Percentiles rank a stretch among this genome's conserved stretches.
These are phyloP conservation scores for Paramormyrops kingsleyae DNA, from an alignment of 2,113 vertebrate species.

Conservation along the genomic window DNA sequence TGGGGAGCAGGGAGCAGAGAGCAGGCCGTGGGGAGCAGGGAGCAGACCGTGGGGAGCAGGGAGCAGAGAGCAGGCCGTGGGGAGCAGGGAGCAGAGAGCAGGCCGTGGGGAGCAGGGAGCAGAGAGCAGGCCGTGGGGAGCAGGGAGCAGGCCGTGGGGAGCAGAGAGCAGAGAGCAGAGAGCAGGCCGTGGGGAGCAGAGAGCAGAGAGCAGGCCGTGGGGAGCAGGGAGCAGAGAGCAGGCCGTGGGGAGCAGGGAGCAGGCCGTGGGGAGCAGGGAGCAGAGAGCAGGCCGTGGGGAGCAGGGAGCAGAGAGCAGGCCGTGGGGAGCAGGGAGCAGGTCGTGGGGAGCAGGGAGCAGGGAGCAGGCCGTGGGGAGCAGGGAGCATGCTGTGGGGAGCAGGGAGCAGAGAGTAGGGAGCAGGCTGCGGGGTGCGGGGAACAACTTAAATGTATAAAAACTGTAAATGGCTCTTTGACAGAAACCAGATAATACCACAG, in stretches of 20 bases:
- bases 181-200: too few species aligned
- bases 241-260: too few species aligned
- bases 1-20: too few species aligned
- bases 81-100: neutral
- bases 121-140: neutral
- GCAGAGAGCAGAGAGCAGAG: too few species aligned
- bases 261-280: too few species aligned
- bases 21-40: neutral
- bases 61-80: neutral
- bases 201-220: too few species aligned
- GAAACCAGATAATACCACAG: neutral
- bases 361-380: neutral
- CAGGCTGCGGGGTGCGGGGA: too few species aligned
- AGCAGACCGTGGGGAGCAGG: neutral
- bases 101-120: neutral
- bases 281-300: too few species aligned
- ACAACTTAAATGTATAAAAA: neutral
- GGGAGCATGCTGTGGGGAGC: too few species aligned
- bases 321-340: neutral
- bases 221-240: too few species aligned
- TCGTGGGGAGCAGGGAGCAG: too few species aligned
- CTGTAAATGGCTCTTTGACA: neutral
- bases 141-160: too few species aligned
- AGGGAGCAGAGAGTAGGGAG: neutral
- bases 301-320: neutral